Evolutionary conservation across 1,140 invertebrate genomes (phyloP).

Genomic region (Meloidogyne floridensis): DNA sequence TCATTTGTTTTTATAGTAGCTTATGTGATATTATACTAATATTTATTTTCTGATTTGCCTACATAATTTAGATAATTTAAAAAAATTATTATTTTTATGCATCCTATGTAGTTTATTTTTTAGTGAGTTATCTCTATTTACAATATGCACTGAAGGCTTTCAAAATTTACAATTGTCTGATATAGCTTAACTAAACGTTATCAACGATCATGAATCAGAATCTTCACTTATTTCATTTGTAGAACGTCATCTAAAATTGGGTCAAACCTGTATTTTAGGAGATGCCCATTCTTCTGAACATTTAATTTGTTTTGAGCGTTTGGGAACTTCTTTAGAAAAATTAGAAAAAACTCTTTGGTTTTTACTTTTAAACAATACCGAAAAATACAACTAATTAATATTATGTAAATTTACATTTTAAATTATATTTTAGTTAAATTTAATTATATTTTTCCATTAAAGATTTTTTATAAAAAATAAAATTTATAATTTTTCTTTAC

Average conservation of each 20-base stretch:
- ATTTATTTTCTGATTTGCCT: too few species aligned
- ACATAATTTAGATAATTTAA: too few species aligned
- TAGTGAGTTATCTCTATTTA: conserved; percentile 45
- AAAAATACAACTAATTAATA: too few species aligned
- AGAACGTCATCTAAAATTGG: conserved; percentile 44
- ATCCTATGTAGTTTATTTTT: not conserved
- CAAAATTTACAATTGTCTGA: conserved; percentile 49
- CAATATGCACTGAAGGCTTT: conserved; percentile 37
- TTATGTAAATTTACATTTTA: too few species aligned
- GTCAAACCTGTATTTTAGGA: conserved; percentile 43
- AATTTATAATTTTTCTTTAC: too few species aligned
- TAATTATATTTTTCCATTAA: too few species aligned
- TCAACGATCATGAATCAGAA: conserved; percentile 43
- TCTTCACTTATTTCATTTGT: conserved; percentile 38
- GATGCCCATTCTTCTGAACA: conserved; percentile 40
- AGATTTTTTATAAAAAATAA: too few species aligned
- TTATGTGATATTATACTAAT: too few species aligned
- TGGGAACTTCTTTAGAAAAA: conserved; percentile 36
- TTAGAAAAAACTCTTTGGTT: conserved; percentile 45
- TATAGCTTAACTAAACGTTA: conserved; percentile 52
- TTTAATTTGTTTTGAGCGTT: conserved; percentile 44
- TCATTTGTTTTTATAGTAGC: too few species aligned
- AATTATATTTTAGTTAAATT: too few species aligned
- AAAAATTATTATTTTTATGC: too few species aligned
- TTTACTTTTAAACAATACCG: too few species aligned